Evolutionary conservation across 2,888 invertebrate species (phyloP), one percentile per base, ranked within the genome.

Genomic region (Phengaris alcon): DNA sequence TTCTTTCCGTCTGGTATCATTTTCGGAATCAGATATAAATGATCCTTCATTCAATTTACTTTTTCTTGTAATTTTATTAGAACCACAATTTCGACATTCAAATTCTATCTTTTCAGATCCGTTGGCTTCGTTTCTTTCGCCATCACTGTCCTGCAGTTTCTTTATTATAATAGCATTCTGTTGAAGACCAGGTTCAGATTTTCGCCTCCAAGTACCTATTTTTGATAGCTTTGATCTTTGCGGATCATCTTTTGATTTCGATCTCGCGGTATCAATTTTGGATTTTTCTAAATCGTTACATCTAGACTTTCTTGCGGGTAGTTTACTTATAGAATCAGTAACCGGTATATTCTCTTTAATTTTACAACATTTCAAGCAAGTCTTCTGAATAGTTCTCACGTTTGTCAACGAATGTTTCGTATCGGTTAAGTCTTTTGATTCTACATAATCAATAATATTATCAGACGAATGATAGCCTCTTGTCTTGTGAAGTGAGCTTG

Each of bases 111-210:
- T 93, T 81, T 93, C 93, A 76, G 79, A 85, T 10, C 91, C 90
- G 82, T 85, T 89, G 0, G 81, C 76, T 75, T 90, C 90, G 73
- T 80, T 82, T 81, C 80, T 89, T 78, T 91, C 91, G 64, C 82
- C 86, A 74, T 91, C 90, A 82, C 88, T 89, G 10, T 92, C 91
- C 79, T 87, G 87, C 73, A 85, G 83, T 82, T 88, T 92, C 76
- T 90, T 93, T 9, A 83, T 79, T 59, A 90, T 81, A 9, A 89
- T 82, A 55, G 86, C 84, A 77, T 91, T 92, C 81, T 92, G 93
- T 77, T 90, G 92, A 74, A 95, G 86, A n/a, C 95, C 95, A 1
- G 96, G 96, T 85, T 96, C 96, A 13, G 96, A 96, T 85, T 96
- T 96, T 79, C 96, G 87, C 82, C 96, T 90, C 96, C 96, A 96